Evolutionary conservation across 1,140 invertebrate species (phyloP).

Genomic region (Maniola jurtina): DNA sequence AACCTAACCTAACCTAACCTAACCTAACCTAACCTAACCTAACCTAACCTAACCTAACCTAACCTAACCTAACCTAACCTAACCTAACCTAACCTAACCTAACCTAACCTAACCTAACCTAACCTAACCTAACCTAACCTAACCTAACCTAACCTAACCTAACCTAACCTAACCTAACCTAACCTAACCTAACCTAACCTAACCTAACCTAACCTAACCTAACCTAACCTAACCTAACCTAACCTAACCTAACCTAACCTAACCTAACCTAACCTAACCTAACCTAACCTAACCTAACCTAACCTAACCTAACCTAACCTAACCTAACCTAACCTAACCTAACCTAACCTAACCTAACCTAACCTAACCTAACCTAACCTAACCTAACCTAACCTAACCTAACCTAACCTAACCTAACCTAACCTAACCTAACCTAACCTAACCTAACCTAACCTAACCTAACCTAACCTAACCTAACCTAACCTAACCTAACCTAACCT

Average conservation of each 20-base stretch:
- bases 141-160: slow-evolving; percentile 33
- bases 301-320: too few species aligned
- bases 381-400: slow-evolving; percentile 46
- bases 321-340: slow-evolving; percentile 34
- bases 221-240: slow-evolving; percentile 39
- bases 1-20: slow-evolving; percentile 46
- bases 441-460: slow-evolving; percentile 27
- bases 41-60: slow-evolving; percentile 44
- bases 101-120: slow-evolving; percentile 49
- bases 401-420: slow-evolving; percentile 42
- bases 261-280: slow-evolving; percentile 53
- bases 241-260: slow-evolving; percentile 49
- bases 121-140: slow-evolving; percentile 42
- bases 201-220: too few species aligned
- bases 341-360: too few species aligned
- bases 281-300: slow-evolving; percentile 53
- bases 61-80: slow-evolving; percentile 43
- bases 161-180: slow-evolving; percentile 27
- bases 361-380: slow-evolving; percentile 26
- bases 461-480: slow-evolving; percentile 38
- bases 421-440: slow-evolving; percentile 33
- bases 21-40: slow-evolving; percentile 39
- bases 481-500: too few species aligned
- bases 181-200: slow-evolving; percentile 4
- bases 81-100: slow-evolving; percentile 46